A percentile compares a stretch with the other conserved stretches of the same genome.
These are phyloP conservation scores for Streptopelia turtur DNA, from an alignment of 2,797 vertebrate genomes.

Conservation along the genomic window DNA sequence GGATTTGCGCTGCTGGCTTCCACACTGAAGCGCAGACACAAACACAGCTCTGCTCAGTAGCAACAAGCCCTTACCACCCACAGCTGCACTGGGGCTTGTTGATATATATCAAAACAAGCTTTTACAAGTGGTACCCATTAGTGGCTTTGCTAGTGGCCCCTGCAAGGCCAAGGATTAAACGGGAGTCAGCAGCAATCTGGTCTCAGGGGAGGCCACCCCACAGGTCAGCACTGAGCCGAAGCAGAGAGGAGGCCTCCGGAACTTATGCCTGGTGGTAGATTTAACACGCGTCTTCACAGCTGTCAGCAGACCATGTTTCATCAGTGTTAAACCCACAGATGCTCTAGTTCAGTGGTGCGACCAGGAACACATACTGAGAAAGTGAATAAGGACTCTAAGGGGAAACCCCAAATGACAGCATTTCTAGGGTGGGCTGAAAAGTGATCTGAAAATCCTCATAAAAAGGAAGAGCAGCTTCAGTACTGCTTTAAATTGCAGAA, in stretches of 20 bases:
- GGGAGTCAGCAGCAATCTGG: background rate
- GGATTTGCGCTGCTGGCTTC: background rate
- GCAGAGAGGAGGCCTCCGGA: background rate
- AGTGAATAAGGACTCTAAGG: background rate
- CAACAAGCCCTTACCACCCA: background rate
- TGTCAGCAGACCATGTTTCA: background rate
- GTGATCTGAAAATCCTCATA: background rate
- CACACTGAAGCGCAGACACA: background rate
- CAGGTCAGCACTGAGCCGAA: background rate
- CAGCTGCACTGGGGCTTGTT: background rate
- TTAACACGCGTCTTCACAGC: background rate
- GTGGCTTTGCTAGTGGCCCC: background rate
- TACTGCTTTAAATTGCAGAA: background rate
- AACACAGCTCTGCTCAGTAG: background rate
- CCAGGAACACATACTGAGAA: background rate
- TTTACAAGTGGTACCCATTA: background rate
- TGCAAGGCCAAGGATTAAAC: background rate
- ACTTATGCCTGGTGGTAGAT: background rate
- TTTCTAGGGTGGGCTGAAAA: background rate
- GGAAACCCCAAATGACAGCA: background rate
- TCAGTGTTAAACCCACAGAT: background rate
- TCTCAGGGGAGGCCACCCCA: background rate
- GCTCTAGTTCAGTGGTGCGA: rapidly evolving
- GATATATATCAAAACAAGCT: background rate
- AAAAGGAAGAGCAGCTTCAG: background rate